Base-by-base conservation (phyloP, 2,113 vertebrate species). In the Erythrolamprus reginae region DNA sequence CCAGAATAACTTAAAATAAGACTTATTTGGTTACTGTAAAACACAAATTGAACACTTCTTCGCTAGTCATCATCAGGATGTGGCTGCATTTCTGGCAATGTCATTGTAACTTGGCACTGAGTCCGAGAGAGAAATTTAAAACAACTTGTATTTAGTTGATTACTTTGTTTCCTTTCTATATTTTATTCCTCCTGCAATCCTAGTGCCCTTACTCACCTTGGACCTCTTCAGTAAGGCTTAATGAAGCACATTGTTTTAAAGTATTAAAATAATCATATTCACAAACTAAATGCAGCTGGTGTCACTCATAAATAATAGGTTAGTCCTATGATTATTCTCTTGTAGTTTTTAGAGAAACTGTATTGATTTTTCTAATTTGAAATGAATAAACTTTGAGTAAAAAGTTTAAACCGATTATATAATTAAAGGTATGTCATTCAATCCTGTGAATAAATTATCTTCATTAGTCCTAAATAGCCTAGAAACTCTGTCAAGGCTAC, bases 1-100 rank as follows among this genome's bases (percentile, higher is more conserved):
- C 94, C 92, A 92, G 42, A 93, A 90, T 82, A 88, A 89, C 93
- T 95, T 94, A 96, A 96, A 96, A 93, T 95, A 96, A 95, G 92
- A 47, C 70, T 89, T 86, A 87, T 28, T 51, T 93, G 83, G 84
- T 52, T 90, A 89, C 92, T 92, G 91, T 89, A 92, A 92, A 95
- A 96, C 92, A 95, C 88, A 95, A 94, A 87, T 88, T 90, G 92
- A 92, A 90, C 92, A 65, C 92, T 94, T 90, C 90, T 92, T 95
- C 51, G 50, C 65, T 88, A 26, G 86, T 84, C 90, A 92, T 95
- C 92, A 88, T 92, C 50, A 82, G 88, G 89, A 82, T 91, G 84
- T 87, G 96, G 92, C 86, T 89, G 5, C 42, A 85, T n/a, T 89
- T 84, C 88, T 47, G 10, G 91, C 89, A 90, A 70, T 58, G 86